Base-by-base conservation (phyloP, 1,140 invertebrate species). In the Zaprionus vittiger region DNA sequence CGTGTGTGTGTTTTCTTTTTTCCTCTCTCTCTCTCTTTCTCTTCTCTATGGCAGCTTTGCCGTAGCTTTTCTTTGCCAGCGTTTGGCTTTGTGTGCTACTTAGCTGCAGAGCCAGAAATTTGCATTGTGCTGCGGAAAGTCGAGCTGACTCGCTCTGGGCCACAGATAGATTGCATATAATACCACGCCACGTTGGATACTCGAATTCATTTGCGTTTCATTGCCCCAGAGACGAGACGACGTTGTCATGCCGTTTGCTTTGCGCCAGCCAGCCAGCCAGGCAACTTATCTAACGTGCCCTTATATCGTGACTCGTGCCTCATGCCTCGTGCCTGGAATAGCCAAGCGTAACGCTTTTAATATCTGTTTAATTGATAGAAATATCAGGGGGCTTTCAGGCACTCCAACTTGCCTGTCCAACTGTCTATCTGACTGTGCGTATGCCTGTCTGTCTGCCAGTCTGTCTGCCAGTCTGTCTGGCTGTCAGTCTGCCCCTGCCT, bases 341-440 rank as follows among this genome's bases (percentile, higher is more conserved):
- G 22, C 28, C 38, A 54, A 5, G 55, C 37, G 56, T 49, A 77
- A 63, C 63, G 52, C 34, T 37, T 15, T 70, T 63, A 85, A 89
- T 83, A 76, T 76, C 81, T 76, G 77, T 89, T 77, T 89, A 83
- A 89, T 87, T 87, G 84, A 84, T 84, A 59, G 72, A 84, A 87
- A 83, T 80, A 65, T 72, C 68, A 65, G 24, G 67, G 67, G 72
- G 31, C 28, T 15, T 28, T 20, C 24, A 57, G 20, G 65, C 65
- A 59, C 38, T 61, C 20, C 31, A 34, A 12, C 44, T 44, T 67
- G 31, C 31, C 31, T 20, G 17, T 14, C 26, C 22, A 24, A 20
- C 49, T 44, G 65, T 9, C 64, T 68, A 24, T 7, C 15, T 41
- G 31, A 22, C 20, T 52, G 47, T 52, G 20, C 22, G 47, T 52